Percentiles rank a stretch among this genome's conserved stretches.
These are phyloP conservation scores for Stigmatopora argus DNA, from an alignment of 2,113 vertebrate species.

Conservation along the genomic window DNA sequence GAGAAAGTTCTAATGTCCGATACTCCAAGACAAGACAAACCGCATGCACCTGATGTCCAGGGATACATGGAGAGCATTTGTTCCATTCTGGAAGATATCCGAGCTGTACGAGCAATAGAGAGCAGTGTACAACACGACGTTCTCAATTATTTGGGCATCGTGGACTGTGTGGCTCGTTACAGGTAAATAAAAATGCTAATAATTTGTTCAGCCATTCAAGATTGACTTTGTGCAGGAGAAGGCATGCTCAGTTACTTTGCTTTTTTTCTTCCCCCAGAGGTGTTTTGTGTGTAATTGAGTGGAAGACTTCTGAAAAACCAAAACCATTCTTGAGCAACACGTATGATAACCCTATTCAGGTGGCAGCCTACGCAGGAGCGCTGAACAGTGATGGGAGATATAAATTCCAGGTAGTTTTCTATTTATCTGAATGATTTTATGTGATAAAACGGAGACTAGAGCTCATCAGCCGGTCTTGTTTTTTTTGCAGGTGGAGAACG, in stretches of 20 bases:
- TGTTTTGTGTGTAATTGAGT: slow-evolving; percentile 87
- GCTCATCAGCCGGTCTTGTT: not conserved
- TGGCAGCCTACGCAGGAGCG: slow-evolving; percentile 89
- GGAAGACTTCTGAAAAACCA: slow-evolving; percentile 94
- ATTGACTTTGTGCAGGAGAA: not conserved
- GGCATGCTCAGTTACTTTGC: not conserved
- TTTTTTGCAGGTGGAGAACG: slow-evolving; percentile 75
- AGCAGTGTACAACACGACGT: slow-evolving; percentile 79
- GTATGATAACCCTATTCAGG: slow-evolving; percentile 89
- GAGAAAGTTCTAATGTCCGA: slow-evolving; percentile 71
- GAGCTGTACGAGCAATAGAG: slow-evolving; percentile 80
- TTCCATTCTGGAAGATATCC: slow-evolving; percentile 76
- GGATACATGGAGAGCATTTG: slow-evolving; percentile 82
- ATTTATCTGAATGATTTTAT: not conserved
- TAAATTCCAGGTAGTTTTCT: slow-evolving; percentile 81
- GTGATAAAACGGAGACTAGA: not conserved
- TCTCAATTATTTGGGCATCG: slow-evolving; percentile 81
- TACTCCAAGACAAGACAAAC: slow-evolving; percentile 28
- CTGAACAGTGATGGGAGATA: slow-evolving; percentile 87
- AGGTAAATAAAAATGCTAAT: slow-evolving; percentile 70
- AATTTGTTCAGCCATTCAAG: not conserved
- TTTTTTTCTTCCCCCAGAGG: slow-evolving; percentile 66
- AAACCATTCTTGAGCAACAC: slow-evolving; percentile 84
- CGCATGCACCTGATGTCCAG: slow-evolving; percentile 30
- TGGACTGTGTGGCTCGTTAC: slow-evolving; percentile 90